Evolutionary conservation across 2,113 vertebrate genomes (phyloP).

Genomic region (Chaenocephalus aceratus): DNA sequence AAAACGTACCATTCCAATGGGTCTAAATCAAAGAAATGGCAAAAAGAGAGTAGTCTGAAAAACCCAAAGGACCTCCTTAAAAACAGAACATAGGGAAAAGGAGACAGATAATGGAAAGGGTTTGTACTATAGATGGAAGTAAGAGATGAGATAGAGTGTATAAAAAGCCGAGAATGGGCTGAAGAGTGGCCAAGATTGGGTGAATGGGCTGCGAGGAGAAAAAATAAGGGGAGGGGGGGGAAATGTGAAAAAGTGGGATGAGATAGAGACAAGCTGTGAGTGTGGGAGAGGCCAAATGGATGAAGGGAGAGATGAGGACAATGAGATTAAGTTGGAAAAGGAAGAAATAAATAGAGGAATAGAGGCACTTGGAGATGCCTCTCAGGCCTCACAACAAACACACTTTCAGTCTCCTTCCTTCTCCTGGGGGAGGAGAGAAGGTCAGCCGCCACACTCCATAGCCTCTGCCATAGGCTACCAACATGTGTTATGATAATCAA

Average conservation of each 20-base stretch:
- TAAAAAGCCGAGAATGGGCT: constrained; percentile 14
- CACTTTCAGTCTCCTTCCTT: constrained; percentile 11
- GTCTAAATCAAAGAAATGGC: constrained; percentile 54
- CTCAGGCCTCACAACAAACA: constrained; percentile 23
- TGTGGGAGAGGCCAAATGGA: constrained; percentile 24
- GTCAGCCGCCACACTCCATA: constrained; percentile 68
- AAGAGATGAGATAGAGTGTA: constrained; percentile 20
- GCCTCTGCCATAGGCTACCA: constrained; percentile 50
- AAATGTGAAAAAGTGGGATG: constrained; percentile 19
- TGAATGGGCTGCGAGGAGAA: constrained; percentile 3
- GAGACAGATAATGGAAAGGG: constrained; percentile 26
- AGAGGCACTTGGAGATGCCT: constrained; percentile 27
- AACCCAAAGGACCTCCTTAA: constrained; percentile 32
- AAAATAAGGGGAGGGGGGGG: not conserved
- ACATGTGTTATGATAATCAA: constrained; percentile 68
- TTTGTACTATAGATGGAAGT: constrained; percentile 10
- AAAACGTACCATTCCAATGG: constrained; percentile 26
- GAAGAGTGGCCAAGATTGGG: constrained; percentile 6
- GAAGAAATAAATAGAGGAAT: constrained; percentile 23
- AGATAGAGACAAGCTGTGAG: constrained; percentile 1
- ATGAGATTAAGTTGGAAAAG: constrained; percentile 16
- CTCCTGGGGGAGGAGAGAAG: constrained; percentile 55
- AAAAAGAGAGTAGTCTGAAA: constrained; percentile 12
- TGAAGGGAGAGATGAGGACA: constrained; percentile 15
- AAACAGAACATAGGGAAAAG: not conserved